phyloP scores from a whole-genome alignment of 2,113 vertebrate species.

The Heptranchias perlo region DNA sequence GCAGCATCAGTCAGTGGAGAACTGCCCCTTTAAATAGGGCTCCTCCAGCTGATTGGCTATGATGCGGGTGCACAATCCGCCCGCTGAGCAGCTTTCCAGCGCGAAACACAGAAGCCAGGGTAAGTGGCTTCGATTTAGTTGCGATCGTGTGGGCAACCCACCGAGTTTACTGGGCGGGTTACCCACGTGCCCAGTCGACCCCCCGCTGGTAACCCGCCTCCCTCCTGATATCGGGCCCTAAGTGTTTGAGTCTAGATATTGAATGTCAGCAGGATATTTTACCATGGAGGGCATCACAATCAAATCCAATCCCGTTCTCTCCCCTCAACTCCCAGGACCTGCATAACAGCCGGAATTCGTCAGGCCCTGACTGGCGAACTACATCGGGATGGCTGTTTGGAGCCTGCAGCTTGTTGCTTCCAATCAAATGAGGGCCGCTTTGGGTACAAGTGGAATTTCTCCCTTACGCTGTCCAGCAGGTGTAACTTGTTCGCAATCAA shows the following conservation, averaged over 20 bases:
- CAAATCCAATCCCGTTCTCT: neutral
- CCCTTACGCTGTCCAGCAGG: neutral
- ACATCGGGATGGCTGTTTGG: neutral
- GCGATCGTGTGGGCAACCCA: too few relatives aligned
- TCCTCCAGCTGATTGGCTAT: too few relatives aligned
- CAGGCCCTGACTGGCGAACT: neutral
- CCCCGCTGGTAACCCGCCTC: too few relatives aligned
- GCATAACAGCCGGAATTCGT: neutral
- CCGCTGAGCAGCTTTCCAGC: too few relatives aligned
- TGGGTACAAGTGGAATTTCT: neutral
- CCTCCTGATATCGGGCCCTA: too few relatives aligned
- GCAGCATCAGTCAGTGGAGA: too few relatives aligned
- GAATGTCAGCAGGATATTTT: neutral
- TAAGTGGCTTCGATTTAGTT: too few relatives aligned
- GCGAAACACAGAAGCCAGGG: too few relatives aligned
- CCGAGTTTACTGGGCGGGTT: too few relatives aligned
- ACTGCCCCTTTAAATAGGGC: too few relatives aligned
- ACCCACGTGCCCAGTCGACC: too few relatives aligned
- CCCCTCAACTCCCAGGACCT: neutral
- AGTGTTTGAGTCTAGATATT: neutral
- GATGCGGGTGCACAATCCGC: too few relatives aligned
- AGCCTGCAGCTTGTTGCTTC: neutral
- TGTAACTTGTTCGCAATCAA: neutral
- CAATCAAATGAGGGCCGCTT: neutral
- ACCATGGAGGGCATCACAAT: neutral